These are phyloP conservation scores for Notodonta dromedarius DNA, from an alignment of 2,888 invertebrate genomes.

Conservation along the genomic window DNA sequence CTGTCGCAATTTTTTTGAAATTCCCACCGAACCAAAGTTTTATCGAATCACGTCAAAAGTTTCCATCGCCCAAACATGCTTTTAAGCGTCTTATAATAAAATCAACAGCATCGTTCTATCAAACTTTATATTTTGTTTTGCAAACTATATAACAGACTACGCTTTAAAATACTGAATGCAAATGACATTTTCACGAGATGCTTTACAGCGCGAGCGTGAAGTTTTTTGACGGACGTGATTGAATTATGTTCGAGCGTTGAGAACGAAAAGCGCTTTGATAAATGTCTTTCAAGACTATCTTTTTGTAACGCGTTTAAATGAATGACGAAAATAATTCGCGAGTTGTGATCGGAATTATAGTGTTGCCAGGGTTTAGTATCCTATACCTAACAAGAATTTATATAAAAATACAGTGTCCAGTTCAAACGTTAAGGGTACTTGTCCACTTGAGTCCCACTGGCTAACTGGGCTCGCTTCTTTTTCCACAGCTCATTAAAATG, in stretches of 20 bases:
- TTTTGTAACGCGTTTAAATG: neutral
- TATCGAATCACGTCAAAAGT: too few species aligned
- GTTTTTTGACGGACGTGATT: conserved; percentile 4
- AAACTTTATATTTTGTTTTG: conserved; percentile 4
- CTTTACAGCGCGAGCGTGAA: neutral
- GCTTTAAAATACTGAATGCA: neutral
- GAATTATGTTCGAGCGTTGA: conserved; percentile 3
- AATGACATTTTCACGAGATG: neutral
- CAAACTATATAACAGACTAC: neutral
- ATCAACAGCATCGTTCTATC: neutral
- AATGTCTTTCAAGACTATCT: neutral
- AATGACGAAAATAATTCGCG: conserved; percentile 6
- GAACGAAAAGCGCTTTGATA: neutral
- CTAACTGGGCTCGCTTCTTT: too few species aligned
- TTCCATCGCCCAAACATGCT: too few species aligned
- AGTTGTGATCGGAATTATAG: neutral
- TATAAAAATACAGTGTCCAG: too few species aligned
- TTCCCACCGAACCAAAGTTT: too few species aligned
- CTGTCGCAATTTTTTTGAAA: too few species aligned
- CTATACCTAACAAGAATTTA: too few species aligned
- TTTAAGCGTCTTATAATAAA: neutral
- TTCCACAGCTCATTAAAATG: too few species aligned
- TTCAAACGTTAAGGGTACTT: too few species aligned
- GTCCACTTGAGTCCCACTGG: too few species aligned
- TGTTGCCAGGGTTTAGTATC: neutral